phyloP scores from a whole-genome alignment of 2,888 invertebrate genomes.

The Danaus chrysippus region DNA sequence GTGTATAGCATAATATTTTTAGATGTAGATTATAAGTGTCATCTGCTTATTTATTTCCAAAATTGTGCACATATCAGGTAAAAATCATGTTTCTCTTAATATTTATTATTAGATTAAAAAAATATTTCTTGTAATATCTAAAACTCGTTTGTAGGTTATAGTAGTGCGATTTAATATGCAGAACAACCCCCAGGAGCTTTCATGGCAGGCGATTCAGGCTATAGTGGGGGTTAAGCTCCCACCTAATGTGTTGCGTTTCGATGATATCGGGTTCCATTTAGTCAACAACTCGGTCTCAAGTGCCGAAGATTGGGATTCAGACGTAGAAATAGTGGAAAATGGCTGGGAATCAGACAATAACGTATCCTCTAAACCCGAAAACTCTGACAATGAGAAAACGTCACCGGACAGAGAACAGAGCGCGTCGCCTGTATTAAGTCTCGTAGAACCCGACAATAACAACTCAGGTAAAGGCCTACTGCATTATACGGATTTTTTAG shows the following conservation, averaged over 20 bases:
- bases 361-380: slow-evolving; percentile 67
- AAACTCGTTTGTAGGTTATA: slow-evolving; percentile 78
- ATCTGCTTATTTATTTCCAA: slow-evolving; percentile 58
- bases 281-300: slow-evolving; percentile 69
- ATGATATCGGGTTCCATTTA: slow-evolving; percentile 75
- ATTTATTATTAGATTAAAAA: slow-evolving; percentile 26
- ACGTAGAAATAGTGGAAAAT: slow-evolving; percentile 76
- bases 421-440: slow-evolving; percentile 69
- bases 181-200: slow-evolving; percentile 80
- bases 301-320: slow-evolving; percentile 74
- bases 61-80: slow-evolving; percentile 67
- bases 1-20: slow-evolving; percentile 75
- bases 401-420: slow-evolving; percentile 69
- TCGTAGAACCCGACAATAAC: slow-evolving; percentile 72
- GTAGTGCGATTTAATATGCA: slow-evolving; percentile 79
- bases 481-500: slow-evolving; percentile 64
- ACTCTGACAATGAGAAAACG: slow-evolving; percentile 72
- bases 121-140: slow-evolving; percentile 57
- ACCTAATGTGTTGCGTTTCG: slow-evolving; percentile 74
- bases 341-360: slow-evolving; percentile 75
- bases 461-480: slow-evolving; percentile 63
- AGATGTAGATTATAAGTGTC: slow-evolving; percentile 78
- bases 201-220: slow-evolving; percentile 79
- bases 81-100: slow-evolving; percentile 41
- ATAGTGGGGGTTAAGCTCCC: slow-evolving; percentile 78